Evolutionary conservation across 2,113 vertebrate species (phyloP).

Genomic region (Heteronetta atricapilla): DNA sequence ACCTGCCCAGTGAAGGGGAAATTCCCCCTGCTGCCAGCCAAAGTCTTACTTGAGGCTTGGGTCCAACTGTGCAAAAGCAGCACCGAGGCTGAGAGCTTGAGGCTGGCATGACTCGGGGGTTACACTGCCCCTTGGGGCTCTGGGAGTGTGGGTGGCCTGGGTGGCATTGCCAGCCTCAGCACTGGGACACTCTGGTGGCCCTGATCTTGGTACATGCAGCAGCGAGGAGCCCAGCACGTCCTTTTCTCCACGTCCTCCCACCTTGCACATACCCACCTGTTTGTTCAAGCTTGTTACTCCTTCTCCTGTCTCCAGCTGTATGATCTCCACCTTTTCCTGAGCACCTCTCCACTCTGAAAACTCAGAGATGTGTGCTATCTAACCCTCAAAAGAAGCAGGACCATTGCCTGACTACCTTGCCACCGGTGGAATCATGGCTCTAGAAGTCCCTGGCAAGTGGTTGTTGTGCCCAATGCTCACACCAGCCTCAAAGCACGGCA

Average conservation of each 20-base stretch:
- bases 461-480: neutral
- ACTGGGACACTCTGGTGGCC: accelerated
- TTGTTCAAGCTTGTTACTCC: neutral
- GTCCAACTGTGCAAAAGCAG: neutral
- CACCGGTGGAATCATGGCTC: neutral
- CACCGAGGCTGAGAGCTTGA: neutral
- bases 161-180: neutral
- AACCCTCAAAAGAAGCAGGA: neutral
- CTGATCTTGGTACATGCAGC: neutral
- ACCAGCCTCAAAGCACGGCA: neutral
- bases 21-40: neutral
- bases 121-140: neutral
- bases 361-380: neutral
- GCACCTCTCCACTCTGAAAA: neutral
- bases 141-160: neutral
- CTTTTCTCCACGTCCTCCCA: neutral
- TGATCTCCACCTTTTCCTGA: neutral
- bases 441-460: neutral
- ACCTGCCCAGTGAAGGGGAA: neutral
- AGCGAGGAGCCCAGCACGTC: neutral
- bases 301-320: neutral
- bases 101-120: neutral
- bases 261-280: accelerated
- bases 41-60: neutral
- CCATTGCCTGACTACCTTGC: neutral